These are phyloP conservation scores for Puntigrus tetrazona DNA, from an alignment of 2,113 vertebrate species.

Conservation along the genomic window DNA sequence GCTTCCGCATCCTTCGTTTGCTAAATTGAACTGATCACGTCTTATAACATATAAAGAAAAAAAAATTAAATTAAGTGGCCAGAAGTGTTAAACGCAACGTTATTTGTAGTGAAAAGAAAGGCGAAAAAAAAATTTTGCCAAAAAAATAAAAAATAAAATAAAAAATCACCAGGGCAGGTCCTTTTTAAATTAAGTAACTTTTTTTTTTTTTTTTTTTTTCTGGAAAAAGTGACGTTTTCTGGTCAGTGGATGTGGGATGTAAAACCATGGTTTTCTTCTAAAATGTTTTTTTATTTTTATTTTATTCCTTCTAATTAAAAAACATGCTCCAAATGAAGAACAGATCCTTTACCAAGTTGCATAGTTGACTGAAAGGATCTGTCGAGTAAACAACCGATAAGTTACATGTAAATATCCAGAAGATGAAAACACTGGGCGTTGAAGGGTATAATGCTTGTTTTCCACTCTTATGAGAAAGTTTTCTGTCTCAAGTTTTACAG, in stretches of 20 bases:
- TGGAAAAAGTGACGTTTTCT: neutral
- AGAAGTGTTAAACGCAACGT: neutral
- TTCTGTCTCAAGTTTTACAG: slow-evolving; percentile 23
- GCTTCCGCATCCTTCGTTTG: neutral
- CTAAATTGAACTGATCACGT: neutral
- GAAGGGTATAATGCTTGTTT: slow-evolving; percentile 3
- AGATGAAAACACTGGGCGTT: neutral
- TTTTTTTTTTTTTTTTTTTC: neutral
- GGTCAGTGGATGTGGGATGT: neutral
- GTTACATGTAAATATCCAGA: neutral
- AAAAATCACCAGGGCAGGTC: neutral
- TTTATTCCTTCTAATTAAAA: neutral
- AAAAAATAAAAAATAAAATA: too few species aligned
- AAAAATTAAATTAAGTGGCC: neutral
- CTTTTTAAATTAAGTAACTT: neutral
- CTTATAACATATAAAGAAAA: neutral
- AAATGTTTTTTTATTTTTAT: neutral
- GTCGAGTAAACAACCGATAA: neutral
- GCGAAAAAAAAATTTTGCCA: neutral
- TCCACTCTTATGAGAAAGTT: neutral
- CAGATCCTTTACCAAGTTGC: neutral
- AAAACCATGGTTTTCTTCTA: neutral
- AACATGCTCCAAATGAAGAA: neutral
- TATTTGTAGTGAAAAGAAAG: neutral
- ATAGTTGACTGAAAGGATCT: neutral